Evolutionary conservation across 1,140 invertebrate genomes (phyloP).

Genomic region (Armadillidium nasatum): DNA sequence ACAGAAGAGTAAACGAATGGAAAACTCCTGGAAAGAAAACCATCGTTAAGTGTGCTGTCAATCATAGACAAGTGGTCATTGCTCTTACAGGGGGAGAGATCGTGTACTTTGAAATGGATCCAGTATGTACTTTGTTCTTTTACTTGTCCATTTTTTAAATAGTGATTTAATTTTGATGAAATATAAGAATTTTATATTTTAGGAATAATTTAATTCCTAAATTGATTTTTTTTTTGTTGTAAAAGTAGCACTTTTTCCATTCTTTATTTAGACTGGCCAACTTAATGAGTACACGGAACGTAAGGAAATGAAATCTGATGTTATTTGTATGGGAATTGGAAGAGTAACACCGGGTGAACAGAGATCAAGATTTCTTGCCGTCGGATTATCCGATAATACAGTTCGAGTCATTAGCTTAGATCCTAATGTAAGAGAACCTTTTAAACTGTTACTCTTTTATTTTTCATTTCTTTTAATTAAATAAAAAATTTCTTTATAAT

Average conservation of each 20-base stretch:
- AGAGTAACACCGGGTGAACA: constrained; percentile 93
- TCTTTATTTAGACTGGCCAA: constrained; percentile 73
- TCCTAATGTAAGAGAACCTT: constrained; percentile 64
- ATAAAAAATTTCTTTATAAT: too few relatives aligned
- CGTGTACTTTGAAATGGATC: constrained; percentile 99
- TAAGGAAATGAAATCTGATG: constrained; percentile 93
- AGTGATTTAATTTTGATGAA: too few relatives aligned
- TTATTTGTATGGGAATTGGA: constrained; percentile 96
- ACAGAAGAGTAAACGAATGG: constrained; percentile 98
- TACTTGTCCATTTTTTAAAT: not conserved
- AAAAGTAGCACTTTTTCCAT: constrained; percentile 42
- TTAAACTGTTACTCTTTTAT: not conserved
- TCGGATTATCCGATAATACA: constrained; percentile 93
- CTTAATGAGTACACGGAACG: constrained; percentile 96
- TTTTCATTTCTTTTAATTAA: too few relatives aligned
- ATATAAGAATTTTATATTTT: constrained; percentile 16
- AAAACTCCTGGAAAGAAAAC: constrained; percentile 95
- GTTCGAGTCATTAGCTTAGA: constrained; percentile 97
- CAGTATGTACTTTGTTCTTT: constrained; percentile 61
- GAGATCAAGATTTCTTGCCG: constrained; percentile 91
- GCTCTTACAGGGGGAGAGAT: constrained; percentile 94
- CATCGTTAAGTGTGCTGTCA: constrained; percentile 96
- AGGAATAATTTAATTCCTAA: too few relatives aligned
- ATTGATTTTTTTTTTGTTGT: not conserved
- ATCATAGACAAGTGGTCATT: constrained; percentile 97